These are phyloP conservation scores for Protosalanx chinensis DNA, from an alignment of 2,797 vertebrate genomes.

Conservation along the genomic window DNA sequence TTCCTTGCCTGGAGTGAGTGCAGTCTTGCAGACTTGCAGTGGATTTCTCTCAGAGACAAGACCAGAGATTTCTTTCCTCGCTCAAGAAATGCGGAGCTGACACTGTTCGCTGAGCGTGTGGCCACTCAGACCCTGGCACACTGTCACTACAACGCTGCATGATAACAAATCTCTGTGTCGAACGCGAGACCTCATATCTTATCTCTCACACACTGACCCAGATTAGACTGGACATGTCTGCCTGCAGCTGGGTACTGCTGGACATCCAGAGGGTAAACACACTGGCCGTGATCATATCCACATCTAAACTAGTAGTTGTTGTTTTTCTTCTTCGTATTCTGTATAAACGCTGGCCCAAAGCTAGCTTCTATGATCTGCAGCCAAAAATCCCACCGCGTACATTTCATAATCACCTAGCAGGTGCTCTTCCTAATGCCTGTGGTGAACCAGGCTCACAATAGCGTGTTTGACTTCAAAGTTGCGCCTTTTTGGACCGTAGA, in stretches of 20 bases:
- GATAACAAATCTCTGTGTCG: background rate
- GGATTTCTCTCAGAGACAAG: slow-evolving; percentile 23
- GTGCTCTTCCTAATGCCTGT: slow-evolving; percentile 51
- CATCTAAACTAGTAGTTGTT: too few species aligned
- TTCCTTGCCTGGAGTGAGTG: slow-evolving; percentile 14
- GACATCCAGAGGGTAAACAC: too few species aligned
- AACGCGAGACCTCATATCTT: too few species aligned
- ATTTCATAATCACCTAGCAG: slow-evolving; percentile 54
- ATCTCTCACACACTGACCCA: too few species aligned
- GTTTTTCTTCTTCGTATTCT: too few species aligned
- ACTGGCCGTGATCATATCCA: too few species aligned
- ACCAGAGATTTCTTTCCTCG: background rate
- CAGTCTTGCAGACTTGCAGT: slow-evolving; percentile 29
- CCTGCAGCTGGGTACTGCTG: too few species aligned
- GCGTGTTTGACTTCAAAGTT: slow-evolving; percentile 40
- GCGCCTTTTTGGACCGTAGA: slow-evolving; percentile 27
- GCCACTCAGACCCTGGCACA: background rate
- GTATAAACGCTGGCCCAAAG: background rate
- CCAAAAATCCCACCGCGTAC: slow-evolving; percentile 48
- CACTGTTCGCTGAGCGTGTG: slow-evolving; percentile 16
- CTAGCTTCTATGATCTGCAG: slow-evolving; percentile 41
- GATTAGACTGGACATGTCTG: too few species aligned
- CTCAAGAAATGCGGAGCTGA: slow-evolving; percentile 18
- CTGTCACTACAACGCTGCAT: background rate
- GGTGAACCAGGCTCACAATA: slow-evolving; percentile 43